These are phyloP conservation scores for Epistrophe eligans DNA, from an alignment of 2,888 invertebrate species.

Conservation along the genomic window DNA sequence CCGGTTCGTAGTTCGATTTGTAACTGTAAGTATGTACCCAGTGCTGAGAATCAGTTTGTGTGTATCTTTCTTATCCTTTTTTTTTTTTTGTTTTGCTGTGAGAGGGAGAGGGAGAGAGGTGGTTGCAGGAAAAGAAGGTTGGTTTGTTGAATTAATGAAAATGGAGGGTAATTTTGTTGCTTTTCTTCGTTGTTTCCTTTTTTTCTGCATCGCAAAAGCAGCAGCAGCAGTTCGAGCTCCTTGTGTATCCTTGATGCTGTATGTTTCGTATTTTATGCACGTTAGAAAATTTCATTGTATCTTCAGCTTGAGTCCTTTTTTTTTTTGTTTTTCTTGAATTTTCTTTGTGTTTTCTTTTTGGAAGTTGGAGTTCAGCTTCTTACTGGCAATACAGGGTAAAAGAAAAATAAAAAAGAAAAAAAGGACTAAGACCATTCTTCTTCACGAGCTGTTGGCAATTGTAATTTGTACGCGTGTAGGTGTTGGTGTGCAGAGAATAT, in stretches of 20 bases:
- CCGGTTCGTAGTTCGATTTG: conserved; percentile 69
- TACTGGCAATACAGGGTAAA: conserved; percentile 19
- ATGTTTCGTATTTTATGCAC: conserved; percentile 71
- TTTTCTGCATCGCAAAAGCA: conserved; percentile 28
- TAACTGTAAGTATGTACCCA: conserved; percentile 73
- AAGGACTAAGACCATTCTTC: conserved; percentile 52
- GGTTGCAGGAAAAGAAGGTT: conserved; percentile 33
- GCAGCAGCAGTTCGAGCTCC: conserved; percentile 46
- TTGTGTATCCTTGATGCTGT: conserved; percentile 64
- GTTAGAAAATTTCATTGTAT: conserved; percentile 75
- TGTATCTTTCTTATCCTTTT: conserved; percentile 66
- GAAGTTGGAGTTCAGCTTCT: conserved; percentile 43
- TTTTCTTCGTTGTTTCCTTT: conserved; percentile 49
- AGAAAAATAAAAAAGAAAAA: conserved; percentile 13
- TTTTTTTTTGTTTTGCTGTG: conserved; percentile 31
- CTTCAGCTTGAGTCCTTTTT: conserved; percentile 46
- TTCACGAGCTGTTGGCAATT: conserved; percentile 71
- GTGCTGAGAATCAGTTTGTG: conserved; percentile 63
- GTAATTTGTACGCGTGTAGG: conserved; percentile 58
- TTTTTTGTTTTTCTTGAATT: conserved; percentile 41
- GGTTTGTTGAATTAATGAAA: conserved; percentile 64
- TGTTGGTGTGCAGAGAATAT: conserved; percentile 48
- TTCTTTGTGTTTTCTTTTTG: conserved; percentile 50
- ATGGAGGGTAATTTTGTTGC: conserved; percentile 73
- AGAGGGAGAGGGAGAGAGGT: background rate